These are phyloP conservation scores for Henicopernis longicauda DNA, from an alignment of 2,113 vertebrate species.

Conservation along the genomic window DNA sequence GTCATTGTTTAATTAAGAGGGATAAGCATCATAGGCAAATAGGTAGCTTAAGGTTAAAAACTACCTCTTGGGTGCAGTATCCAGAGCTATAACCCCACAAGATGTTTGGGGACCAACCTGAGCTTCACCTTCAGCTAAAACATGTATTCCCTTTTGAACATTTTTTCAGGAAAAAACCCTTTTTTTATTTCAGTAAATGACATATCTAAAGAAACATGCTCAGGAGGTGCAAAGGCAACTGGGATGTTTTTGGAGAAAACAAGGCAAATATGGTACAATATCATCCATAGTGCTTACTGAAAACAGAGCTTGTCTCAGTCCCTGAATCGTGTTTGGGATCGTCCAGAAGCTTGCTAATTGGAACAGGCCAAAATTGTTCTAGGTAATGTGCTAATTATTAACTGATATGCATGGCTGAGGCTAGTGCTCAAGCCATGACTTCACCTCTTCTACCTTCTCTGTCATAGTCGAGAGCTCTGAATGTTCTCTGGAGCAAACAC, in stretches of 20 bases:
- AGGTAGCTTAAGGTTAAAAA: neutral
- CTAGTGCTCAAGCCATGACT: neutral
- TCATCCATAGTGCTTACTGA: neutral
- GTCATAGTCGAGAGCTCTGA: neutral
- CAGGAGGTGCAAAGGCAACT: neutral
- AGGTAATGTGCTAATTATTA: neutral
- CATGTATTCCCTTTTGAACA: accelerated
- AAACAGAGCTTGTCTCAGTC: neutral
- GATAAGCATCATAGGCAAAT: neutral
- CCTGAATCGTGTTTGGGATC: neutral
- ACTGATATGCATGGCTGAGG: accelerated
- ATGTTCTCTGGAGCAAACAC: neutral
- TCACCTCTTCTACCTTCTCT: neutral
- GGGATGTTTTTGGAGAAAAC: neutral
- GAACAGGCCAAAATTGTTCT: neutral
- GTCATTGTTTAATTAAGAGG: neutral
- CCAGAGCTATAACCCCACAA: neutral
- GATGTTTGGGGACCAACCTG: neutral
- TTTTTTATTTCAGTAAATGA: neutral
- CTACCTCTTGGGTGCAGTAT: neutral
- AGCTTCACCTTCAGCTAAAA: neutral
- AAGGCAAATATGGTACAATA: neutral
- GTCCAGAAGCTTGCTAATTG: neutral
- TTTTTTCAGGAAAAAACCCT: neutral
- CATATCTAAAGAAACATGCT: neutral